A percentile compares a stretch with the other conserved stretches of the same genome.
Evolutionary conservation across 2,797 vertebrate species (phyloP).

Genomic region (Fistularia tabacaria): DNA sequence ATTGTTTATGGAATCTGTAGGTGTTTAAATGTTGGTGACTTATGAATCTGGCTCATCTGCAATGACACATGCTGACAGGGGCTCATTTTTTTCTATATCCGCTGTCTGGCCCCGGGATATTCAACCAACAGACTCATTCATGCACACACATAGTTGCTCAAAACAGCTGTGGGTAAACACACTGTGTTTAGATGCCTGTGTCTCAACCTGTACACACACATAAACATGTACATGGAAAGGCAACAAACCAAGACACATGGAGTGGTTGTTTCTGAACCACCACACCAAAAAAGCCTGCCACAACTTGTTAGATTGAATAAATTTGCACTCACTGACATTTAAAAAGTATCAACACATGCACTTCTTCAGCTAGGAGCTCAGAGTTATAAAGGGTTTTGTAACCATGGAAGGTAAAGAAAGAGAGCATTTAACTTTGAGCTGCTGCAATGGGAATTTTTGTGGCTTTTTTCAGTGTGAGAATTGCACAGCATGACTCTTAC

Average conservation of each 20-base stretch:
- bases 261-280: conserved; percentile 49
- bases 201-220: conserved; percentile 58
- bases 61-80: conserved; percentile 53
- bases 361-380: conserved; percentile 6
- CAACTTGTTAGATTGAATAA: conserved; percentile 52
- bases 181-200: conserved; percentile 64
- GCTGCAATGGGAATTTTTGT: too few species aligned
- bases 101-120: conserved; percentile 35
- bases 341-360: conserved; percentile 27
- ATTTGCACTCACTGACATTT: conserved; percentile 22
- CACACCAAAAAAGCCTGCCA: conserved; percentile 59
- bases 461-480: too few species aligned
- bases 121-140: conserved; percentile 11
- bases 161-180: conserved; percentile 67
- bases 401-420: neutral
- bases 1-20: conserved; percentile 3
- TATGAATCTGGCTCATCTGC: conserved; percentile 42
- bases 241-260: conserved; percentile 26
- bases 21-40: neutral
- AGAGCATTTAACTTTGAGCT: too few species aligned
- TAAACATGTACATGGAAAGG: conserved; percentile 24
- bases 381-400: neutral
- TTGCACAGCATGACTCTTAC: too few species aligned
- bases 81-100: conserved; percentile 42
- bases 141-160: conserved; percentile 55